These are phyloP conservation scores for Bos indicus DNA, from an alignment of 2,113 vertebrate genomes.

Conservation along the genomic window DNA sequence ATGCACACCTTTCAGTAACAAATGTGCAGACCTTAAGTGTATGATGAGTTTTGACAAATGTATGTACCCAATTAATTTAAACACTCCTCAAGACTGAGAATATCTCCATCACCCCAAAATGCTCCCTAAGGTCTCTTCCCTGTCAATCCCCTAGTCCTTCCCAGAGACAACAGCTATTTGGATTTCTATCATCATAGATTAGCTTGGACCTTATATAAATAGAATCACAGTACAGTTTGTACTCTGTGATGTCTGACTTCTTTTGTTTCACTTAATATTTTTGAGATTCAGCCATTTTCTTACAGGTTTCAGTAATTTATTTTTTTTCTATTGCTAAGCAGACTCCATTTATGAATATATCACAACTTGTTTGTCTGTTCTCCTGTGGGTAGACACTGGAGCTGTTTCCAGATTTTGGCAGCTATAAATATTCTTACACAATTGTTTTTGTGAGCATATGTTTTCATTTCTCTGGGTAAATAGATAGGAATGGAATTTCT, in stretches of 20 bases:
- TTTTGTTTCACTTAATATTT: not conserved
- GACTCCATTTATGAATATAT: not conserved
- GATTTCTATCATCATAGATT: not conserved
- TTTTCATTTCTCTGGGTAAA: conserved; percentile 23
- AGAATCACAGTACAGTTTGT: not conserved
- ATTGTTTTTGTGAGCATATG: not conserved
- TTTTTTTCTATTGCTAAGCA: not conserved
- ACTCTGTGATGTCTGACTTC: not conserved
- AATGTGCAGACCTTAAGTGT: not conserved
- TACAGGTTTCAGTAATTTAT: not conserved
- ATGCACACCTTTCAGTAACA: not conserved
- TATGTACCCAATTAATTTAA: not conserved
- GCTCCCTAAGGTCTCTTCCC: not conserved
- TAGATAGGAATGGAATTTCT: not conserved
- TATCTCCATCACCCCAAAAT: not conserved
- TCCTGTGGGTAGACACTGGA: not conserved
- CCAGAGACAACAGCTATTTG: not conserved
- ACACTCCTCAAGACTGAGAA: not conserved
- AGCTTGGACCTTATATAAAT: not conserved
- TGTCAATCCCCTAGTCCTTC: not conserved
- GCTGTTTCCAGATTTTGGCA: not conserved
- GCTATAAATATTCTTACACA: not conserved
- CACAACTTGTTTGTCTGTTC: not conserved
- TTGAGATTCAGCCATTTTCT: not conserved
- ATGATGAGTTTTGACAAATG: not conserved